Conservation (phyloP, 2,113 vertebrate species). For the Stercorarius parasiticus region DNA sequence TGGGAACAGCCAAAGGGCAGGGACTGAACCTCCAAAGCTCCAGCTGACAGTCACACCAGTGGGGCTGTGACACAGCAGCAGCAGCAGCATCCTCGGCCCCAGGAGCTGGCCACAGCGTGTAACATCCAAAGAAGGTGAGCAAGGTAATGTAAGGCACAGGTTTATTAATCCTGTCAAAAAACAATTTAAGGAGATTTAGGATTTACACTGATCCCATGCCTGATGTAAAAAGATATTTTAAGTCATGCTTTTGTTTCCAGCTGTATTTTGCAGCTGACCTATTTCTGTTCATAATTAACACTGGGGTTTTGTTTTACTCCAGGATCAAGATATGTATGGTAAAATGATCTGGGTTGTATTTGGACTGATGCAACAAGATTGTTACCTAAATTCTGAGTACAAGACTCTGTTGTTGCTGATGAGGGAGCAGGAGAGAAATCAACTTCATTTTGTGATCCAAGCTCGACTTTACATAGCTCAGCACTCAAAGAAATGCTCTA, state of each 20-base stretch:
- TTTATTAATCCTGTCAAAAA: background rate
- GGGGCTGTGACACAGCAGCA: background rate
- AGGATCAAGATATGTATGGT: fast-evolving
- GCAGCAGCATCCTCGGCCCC: background rate
- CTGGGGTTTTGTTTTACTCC: background rate
- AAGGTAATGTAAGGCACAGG: background rate
- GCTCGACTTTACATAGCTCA: background rate
- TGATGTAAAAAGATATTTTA: conserved; percentile 19
- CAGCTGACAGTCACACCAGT: background rate
- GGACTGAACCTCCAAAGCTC: background rate
- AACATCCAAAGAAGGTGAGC: background rate
- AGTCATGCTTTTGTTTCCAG: background rate
- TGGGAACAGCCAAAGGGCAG: background rate
- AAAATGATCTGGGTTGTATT: background rate
- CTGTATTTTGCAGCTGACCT: background rate
- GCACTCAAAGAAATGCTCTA: background rate
- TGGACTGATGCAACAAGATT: background rate
- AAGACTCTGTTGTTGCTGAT: background rate
- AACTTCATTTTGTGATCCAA: background rate
- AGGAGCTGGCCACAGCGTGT: background rate
- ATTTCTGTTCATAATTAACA: conserved; percentile 17
- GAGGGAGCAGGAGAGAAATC: background rate
- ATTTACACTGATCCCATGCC: background rate
- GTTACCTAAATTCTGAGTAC: background rate
- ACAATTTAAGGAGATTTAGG: conserved; percentile 31